Evolutionary conservation across 1,140 invertebrate species (phyloP).

Genomic region (Calephelis virginiensis): DNA sequence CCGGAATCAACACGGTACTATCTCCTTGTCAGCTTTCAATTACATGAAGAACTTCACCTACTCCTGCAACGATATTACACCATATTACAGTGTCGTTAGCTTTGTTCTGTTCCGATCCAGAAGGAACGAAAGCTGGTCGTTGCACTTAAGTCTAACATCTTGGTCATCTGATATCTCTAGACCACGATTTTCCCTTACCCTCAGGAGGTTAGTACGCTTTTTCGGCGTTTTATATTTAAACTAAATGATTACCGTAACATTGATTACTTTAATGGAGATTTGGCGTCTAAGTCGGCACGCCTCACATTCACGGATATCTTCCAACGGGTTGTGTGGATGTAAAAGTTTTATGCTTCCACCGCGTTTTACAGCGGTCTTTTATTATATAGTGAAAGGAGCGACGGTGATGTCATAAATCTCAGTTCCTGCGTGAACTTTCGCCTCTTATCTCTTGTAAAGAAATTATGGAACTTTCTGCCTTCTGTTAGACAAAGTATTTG

Average conservation of each 20-base stretch:
- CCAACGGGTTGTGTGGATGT: conserved; percentile 72
- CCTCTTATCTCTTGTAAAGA: conserved; percentile 76
- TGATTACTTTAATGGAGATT: conserved; percentile 74
- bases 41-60: no score
- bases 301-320: conserved; percentile 36
- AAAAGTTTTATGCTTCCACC: conserved; percentile 73
- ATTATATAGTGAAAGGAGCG: conserved; percentile 78
- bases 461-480: conserved; percentile 76
- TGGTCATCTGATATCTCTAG: no score
- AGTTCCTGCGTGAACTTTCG: conserved; percentile 75
- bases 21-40: no score
- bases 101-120: no score
- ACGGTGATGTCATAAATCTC: conserved; percentile 77
- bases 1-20: no score
- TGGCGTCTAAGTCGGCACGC: conserved; percentile 58
- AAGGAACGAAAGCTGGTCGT: no score
- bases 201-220: no score
- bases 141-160: no score
- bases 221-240: conserved; percentile 3
- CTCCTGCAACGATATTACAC: no score
- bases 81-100: no score
- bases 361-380: conserved; percentile 75
- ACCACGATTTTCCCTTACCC: no score
- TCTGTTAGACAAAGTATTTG: conserved; percentile 75
- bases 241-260: conserved; percentile 58